Base-by-base conservation (phyloP, 1,140 invertebrate species). In the Eupeodes corollae region DNA sequence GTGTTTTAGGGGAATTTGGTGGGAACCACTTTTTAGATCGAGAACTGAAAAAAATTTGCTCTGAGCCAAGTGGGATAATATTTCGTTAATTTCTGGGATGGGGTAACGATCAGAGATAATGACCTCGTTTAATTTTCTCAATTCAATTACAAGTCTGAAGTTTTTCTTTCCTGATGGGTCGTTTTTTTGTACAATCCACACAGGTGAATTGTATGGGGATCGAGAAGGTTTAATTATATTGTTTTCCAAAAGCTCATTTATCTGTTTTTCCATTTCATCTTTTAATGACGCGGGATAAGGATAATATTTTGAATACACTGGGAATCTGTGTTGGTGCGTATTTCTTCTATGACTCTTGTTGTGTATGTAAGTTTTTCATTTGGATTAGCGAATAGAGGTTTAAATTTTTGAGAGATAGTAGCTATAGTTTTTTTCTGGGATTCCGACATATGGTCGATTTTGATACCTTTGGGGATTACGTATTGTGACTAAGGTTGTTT, bases 51-150 rank as follows among this genome's bases (percentile, higher is more conserved):
- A 74, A 47, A 58, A 67, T 13, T 51, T 55, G 6, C 55, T 38
- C 3, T 57, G 58, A 1, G 55, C 55, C 31, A 75, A 42, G 18
- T 53, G 54, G 44, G 70, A 61, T 33, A 78, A 54, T 16, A 59
- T 54, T 14, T 70, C 63, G 15, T 61, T 59, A 6, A 75, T 73
- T 8, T 65, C n/a, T 5, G 74, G 73, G 11, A 78, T 45, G 8
- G 74, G 75, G 54, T 63, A 75, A 16, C 51, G 44, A 49, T 75
- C 71, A 21, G 53, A 44, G 13, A 57, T 49, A 12, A 56, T 59
- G 41, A 51, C 44, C 18, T 53, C 39, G 46, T 61, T 59, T 11
- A 59, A 16, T 50, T 55, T 55, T 33, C 57, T 35, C 39, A 51
- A 62, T 46, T 60, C 58, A 16, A 61, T 45, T 1, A 54, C 53